phyloP scores from a whole-genome alignment of 1,140 invertebrate genomes.

The Hydropsyche tenuis region DNA sequence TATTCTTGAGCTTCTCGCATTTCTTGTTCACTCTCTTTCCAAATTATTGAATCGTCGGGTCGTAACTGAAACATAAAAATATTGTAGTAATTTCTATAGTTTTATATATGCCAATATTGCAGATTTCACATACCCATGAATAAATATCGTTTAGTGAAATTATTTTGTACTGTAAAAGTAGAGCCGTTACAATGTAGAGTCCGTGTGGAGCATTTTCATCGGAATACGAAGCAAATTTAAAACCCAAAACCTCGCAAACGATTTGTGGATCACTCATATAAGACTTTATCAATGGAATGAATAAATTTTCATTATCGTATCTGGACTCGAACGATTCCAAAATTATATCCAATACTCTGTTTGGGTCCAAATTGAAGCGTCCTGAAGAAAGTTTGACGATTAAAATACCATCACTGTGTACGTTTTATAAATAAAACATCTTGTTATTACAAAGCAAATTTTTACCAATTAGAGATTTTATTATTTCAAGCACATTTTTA shows the following conservation, averaged over 20 bases:
- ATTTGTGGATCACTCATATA: constrained; percentile 86
- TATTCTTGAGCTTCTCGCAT: constrained; percentile 87
- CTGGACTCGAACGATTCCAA: constrained; percentile 96
- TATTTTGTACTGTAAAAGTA: constrained; percentile 87
- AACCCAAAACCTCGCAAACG: constrained; percentile 92
- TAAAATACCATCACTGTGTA: too few relatives aligned
- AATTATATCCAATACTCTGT: constrained; percentile 95
- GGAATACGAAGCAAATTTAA: constrained; percentile 86
- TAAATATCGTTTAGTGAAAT: constrained; percentile 90
- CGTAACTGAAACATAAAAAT: constrained; percentile 72
- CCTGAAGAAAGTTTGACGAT: constrained; percentile 66
- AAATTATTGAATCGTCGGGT: constrained; percentile 84
- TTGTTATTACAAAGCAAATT: not conserved
- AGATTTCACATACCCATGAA: constrained; percentile 75
- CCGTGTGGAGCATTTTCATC: constrained; percentile 77
- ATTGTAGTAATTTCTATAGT: too few relatives aligned
- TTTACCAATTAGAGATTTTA: constrained; percentile 91
- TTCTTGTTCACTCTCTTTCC: constrained; percentile 81
- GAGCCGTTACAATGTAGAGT: constrained; percentile 86
- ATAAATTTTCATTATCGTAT: constrained; percentile 76
- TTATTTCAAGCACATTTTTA: constrained; percentile 77
- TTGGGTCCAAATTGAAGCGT: constrained; percentile 98
- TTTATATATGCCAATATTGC: not conserved
- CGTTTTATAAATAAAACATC: not conserved
- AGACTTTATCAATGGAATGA: constrained; percentile 82